Conservation (phyloP, 35 echinoderm and acorn worm genomes). For the Lytechinus variegatus region DNA sequence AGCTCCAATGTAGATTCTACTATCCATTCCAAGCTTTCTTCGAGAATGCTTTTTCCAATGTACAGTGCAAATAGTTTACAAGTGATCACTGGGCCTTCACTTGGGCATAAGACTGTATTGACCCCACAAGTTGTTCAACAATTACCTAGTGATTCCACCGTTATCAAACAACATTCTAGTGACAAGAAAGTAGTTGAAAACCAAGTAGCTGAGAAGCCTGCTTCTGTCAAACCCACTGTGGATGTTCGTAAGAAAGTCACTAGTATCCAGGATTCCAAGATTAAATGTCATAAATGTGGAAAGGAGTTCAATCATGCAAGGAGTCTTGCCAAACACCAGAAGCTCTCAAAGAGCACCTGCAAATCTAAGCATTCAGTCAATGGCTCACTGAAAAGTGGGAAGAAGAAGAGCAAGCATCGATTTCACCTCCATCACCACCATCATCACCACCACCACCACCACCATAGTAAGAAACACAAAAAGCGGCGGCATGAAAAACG, state of each 20-base stretch:
- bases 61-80: constrained; percentile 22
- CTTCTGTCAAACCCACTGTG: neutral
- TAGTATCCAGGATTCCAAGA: neutral
- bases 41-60: constrained; percentile 19
- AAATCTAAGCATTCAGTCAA: constrained; percentile 36
- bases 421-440: constrained; percentile 44
- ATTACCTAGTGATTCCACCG: constrained; percentile 39
- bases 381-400: constrained; percentile 41
- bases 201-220: neutral
- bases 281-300: constrained; percentile 36
- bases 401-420: constrained; percentile 37
- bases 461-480: constrained; percentile 11
- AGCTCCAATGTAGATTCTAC: neutral
- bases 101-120: constrained; percentile 22
- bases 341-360: constrained; percentile 29
- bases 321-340: constrained; percentile 48
- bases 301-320: constrained; percentile 41
- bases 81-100: neutral
- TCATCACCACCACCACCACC: constrained; percentile 46
- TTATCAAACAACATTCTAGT: constrained; percentile 27
- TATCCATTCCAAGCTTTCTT: constrained; percentile 30
- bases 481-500: constrained; percentile 44
- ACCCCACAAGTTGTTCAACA: constrained; percentile 40
- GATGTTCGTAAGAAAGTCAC: neutral
- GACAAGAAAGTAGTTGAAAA: neutral